A percentile compares a stretch with the other conserved stretches of the same genome.
phyloP scores from a whole-genome alignment of 1,140 invertebrate genomes.

The Muscidifurax raptorellus region DNA sequence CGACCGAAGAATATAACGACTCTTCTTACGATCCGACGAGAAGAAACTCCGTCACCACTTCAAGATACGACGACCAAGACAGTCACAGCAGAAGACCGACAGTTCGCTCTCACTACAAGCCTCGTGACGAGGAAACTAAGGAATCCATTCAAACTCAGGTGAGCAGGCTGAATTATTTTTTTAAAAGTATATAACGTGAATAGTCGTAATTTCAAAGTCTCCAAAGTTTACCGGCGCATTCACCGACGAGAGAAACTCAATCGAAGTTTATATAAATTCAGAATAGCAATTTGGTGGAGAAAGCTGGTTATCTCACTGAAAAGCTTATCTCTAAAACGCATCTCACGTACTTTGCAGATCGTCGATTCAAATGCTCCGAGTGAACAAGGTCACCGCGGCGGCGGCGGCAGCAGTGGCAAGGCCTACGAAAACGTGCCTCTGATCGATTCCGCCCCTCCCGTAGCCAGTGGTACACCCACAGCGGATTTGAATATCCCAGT shows the following conservation, averaged over 20 bases:
- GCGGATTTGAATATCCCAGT: constrained; percentile 44
- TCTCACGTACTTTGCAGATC: constrained; percentile 50
- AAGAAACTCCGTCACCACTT: constrained; percentile 63
- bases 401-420: not conserved
- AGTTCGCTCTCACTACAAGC: constrained; percentile 57
- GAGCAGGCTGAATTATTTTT: constrained; percentile 6
- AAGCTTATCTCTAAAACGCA: not conserved
- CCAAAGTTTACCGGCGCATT: not conserved
- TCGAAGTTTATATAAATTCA: not conserved
- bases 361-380: constrained; percentile 53
- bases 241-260: not conserved
- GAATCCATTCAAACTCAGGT: constrained; percentile 55
- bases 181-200: not conserved
- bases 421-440: constrained; percentile 52
- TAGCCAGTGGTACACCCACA: not conserved
- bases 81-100: constrained; percentile 58
- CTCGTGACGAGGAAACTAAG: constrained; percentile 51
- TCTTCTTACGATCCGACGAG: constrained; percentile 67
- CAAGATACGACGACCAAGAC: constrained; percentile 59
- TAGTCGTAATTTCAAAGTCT: not conserved
- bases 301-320: not conserved
- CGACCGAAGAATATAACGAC: constrained; percentile 66
- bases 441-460: constrained; percentile 41
- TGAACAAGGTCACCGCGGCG: constrained; percentile 52
- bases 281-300: not conserved